Percentiles rank a stretch among this genome's conserved stretches.
Conservation (phyloP, 2,113 vertebrate species). For the Chascanopsetta lugubris region DNA sequence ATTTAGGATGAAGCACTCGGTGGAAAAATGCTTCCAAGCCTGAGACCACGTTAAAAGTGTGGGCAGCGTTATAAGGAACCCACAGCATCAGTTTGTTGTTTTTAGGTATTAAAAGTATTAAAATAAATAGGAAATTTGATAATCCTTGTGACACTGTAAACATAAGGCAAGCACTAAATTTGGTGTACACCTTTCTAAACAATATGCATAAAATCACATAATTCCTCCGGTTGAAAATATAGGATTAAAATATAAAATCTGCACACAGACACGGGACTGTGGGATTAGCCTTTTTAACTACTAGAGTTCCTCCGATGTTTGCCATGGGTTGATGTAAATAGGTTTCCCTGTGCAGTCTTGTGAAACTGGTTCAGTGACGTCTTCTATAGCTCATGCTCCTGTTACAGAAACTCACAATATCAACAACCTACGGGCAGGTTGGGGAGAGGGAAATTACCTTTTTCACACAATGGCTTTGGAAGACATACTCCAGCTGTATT, state of each 20-base stretch:
- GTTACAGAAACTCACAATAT: conserved; percentile 10
- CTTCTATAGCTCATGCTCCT: neutral
- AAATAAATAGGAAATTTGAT: conserved; percentile 42
- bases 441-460: conserved; percentile 2
- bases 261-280: neutral
- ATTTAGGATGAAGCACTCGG: conserved; percentile 32
- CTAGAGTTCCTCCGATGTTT: neutral
- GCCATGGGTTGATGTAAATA: conserved; percentile 1
- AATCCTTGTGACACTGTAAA: conserved; percentile 42
- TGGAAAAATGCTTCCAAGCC: conserved; percentile 18
- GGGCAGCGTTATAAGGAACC: neutral
- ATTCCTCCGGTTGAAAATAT: conserved; percentile 32
- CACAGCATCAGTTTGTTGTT: neutral
- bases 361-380: conserved; percentile 6
- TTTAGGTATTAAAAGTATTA: neutral
- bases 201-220: conserved; percentile 21
- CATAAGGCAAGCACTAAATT: conserved; percentile 18
- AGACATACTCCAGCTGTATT: conserved; percentile 38
- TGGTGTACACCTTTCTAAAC: conserved; percentile 30
- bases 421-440: conserved; percentile 6
- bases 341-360: conserved; percentile 7
- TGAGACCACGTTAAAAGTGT: conserved; percentile 25
- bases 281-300: conserved; percentile 6
- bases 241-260: conserved; percentile 45
- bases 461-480: conserved; percentile 38